Base-by-base conservation (phyloP, 2,797 vertebrate species). In the Lindbergichthys nudifrons region DNA sequence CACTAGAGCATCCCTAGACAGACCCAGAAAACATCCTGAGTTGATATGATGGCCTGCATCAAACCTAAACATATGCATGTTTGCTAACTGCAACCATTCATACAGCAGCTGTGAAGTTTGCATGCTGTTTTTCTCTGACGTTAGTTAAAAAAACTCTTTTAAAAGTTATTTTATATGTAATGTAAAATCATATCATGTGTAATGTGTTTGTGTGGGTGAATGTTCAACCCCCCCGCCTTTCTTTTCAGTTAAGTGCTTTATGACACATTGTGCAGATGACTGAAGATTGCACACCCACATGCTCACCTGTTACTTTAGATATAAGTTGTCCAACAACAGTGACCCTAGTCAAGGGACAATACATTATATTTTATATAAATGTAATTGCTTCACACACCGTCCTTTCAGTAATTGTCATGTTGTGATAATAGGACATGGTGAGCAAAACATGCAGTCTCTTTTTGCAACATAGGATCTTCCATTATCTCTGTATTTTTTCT, bases 201-300 rank as follows among this genome's bases (percentile, higher is more conserved):
- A 74, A 79, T 66, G 39, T 59, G 66, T 41, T 78, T 67, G 71
- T 60, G 64, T 81, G 77, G 77, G 80, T 65, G 70, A 75, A 50
- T 66, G 56, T 66, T 73, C 62, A 57, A 51, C 72, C 70, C 84
- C 58, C 53, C 41, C 71, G 58, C 59, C 70, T 39, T 71, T 65
- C 50, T 43, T 81, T 70, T 77, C 52, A 59, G 76, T 73, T 71
- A 85, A 86, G 70, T 65, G 51, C 53, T 85, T 79, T 59, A 54
- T 39, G 58, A 73, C 43, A 53, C n/a, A 67, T 36, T 60, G 60
- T 66, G 14, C 43, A 66, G 46, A 26, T 26, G 26, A 26, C 26
- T 26, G 26, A 26, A 26, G 26, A 5, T 26, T 64, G 63, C 23
- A 46, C 13, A 46, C 12, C 51, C 19, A 19, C 26, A 61, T 61